Evolutionary conservation across 2,888 invertebrate genomes (phyloP).

Genomic region (Drosophila greeni): DNA sequence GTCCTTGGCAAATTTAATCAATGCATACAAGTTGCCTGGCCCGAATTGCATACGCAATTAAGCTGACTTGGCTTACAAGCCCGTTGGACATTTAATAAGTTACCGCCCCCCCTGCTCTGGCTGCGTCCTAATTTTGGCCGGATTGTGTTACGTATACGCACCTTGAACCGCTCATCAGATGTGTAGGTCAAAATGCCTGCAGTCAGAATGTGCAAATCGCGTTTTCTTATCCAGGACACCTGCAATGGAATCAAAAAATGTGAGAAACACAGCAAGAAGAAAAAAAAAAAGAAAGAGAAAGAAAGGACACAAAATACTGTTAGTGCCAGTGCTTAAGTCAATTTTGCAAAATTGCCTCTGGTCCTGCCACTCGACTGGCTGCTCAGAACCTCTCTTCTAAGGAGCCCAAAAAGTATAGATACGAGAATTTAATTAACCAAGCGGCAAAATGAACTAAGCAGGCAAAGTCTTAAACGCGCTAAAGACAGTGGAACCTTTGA

Average conservation of each 20-base stretch:
- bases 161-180: conserved; percentile 91
- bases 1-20: conserved; percentile 69
- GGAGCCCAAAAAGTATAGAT: conserved; percentile 47
- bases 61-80: conserved; percentile 64
- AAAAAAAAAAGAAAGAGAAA: not conserved
- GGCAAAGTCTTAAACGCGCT: conserved; percentile 26
- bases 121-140: conserved; percentile 32
- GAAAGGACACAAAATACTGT: conserved; percentile 48
- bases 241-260: conserved; percentile 54
- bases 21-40: conserved; percentile 58
- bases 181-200: conserved; percentile 92
- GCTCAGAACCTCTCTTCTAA: conserved; percentile 14
- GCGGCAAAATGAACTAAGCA: conserved; percentile 58
- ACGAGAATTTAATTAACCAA: conserved; percentile 68
- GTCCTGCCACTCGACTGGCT: conserved; percentile 24
- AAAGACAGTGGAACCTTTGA: conserved; percentile 34
- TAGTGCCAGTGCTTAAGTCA: conserved; percentile 61
- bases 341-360: conserved; percentile 63
- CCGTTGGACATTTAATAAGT: conserved; percentile 61
- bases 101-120: not conserved
- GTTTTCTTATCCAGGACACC: conserved; percentile 94
- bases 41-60: conserved; percentile 68
- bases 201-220: conserved; percentile 92
- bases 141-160: conserved; percentile 75
- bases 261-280: not conserved